phyloP scores from a whole-genome alignment of 1,140 invertebrate species.

The Anastrepha ludens region DNA sequence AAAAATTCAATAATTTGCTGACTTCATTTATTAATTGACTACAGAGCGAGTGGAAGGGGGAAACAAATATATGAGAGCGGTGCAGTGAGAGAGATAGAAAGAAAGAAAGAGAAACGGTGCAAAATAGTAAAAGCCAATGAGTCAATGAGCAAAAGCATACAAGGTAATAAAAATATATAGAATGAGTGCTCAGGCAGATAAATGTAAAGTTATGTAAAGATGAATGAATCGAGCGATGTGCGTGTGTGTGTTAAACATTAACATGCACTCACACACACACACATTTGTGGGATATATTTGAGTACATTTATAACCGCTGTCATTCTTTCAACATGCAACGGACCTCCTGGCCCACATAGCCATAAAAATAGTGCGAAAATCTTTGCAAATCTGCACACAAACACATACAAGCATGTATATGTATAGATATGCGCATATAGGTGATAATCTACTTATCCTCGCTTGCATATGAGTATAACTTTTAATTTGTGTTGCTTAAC shows the following conservation, averaged over 20 bases:
- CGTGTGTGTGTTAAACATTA: not conserved
- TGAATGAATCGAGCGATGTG: not conserved
- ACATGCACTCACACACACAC: not conserved
- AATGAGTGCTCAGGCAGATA: not conserved
- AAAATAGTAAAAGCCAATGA: not conserved
- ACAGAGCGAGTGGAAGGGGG: not conserved
- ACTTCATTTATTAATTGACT: constrained; percentile 38
- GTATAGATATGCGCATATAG: not conserved
- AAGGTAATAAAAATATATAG: constrained; percentile 5
- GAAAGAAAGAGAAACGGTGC: not conserved
- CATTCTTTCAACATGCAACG: too few species aligned
- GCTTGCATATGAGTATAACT: not conserved
- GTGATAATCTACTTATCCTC: not conserved
- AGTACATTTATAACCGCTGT: too few species aligned
- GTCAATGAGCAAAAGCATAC: not conserved
- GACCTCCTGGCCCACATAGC: too few species aligned
- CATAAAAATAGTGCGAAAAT: too few species aligned
- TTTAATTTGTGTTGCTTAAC: not conserved
- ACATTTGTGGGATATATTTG: too few species aligned
- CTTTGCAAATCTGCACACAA: too few species aligned
- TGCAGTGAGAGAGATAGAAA: not conserved
- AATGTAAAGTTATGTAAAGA: constrained; percentile 20
- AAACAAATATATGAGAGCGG: not conserved
- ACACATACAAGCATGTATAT: not conserved
- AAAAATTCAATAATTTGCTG: constrained; percentile 40